Conservation (phyloP, 2,797 vertebrate genomes). For the Phaenicophaeus curvirostris region DNA sequence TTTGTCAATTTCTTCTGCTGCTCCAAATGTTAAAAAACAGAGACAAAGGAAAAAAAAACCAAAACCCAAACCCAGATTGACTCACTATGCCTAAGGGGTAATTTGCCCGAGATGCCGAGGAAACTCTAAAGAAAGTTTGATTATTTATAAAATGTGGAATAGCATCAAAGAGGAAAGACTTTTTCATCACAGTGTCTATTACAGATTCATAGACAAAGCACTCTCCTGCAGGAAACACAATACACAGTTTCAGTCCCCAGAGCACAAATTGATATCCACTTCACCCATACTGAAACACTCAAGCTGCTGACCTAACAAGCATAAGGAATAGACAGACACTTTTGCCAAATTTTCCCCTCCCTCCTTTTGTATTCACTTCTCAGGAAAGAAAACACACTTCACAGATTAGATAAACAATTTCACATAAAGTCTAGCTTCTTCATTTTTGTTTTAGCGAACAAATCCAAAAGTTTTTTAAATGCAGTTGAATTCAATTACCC, state of each 20-base stretch:
- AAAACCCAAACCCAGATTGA: background rate
- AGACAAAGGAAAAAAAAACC: background rate
- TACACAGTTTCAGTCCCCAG: background rate
- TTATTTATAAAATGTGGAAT: background rate
- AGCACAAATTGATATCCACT: background rate
- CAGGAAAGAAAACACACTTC: background rate
- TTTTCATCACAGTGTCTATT: background rate
- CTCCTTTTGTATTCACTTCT: background rate
- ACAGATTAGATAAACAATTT: background rate
- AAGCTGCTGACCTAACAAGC: background rate
- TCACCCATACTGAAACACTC: background rate
- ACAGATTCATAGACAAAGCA: background rate
- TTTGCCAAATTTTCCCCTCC: background rate
- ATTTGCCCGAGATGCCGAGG: background rate
- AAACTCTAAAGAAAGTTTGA: background rate
- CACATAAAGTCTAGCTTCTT: background rate
- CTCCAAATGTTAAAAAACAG: background rate
- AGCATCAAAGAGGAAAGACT: background rate
- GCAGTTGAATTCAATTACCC: background rate
- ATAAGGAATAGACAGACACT: background rate
- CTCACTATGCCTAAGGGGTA: background rate
- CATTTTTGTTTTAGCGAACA: background rate
- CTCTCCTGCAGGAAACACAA: background rate
- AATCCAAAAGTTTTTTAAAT: background rate
- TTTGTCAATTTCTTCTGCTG: background rate